Conservation (phyloP, 1,140 invertebrate species). For the Diprion similis region DNA sequence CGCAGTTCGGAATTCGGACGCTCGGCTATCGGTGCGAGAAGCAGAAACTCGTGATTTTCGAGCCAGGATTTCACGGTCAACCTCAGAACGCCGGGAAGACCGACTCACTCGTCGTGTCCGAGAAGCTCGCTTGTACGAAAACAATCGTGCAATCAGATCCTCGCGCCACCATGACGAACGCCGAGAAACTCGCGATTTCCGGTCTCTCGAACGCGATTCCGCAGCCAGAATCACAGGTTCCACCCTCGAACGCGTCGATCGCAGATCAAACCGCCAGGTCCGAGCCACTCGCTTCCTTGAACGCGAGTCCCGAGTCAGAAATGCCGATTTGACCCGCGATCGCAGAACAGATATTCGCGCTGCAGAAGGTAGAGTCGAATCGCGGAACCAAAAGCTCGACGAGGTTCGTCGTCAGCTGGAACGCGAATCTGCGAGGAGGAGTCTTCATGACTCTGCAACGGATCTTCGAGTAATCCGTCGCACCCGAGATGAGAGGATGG, state of each 20-base stretch:
- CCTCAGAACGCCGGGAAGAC: background rate
- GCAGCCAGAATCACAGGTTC: background rate
- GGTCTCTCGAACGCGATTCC: conserved; percentile 4
- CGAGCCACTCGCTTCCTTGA: background rate
- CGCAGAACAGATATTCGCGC: background rate
- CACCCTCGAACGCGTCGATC: too few species aligned
- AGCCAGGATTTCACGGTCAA: background rate
- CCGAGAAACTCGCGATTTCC: background rate
- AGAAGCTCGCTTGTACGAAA: too few species aligned
- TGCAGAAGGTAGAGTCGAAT: background rate
- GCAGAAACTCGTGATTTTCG: background rate
- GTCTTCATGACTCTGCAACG: background rate
- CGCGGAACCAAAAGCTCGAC: background rate
- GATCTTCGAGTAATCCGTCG: too few species aligned
- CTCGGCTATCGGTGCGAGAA: too few species aligned
- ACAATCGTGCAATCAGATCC: too few species aligned
- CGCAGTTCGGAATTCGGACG: background rate
- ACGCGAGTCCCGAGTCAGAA: background rate
- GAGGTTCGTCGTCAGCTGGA: too few species aligned
- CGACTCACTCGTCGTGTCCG: background rate
- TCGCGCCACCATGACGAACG: background rate
- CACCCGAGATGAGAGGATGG: background rate
- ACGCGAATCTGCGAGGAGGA: background rate
- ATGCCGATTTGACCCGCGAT: background rate
- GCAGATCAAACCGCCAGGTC: too few species aligned